phyloP scores from a whole-genome alignment of 2,888 invertebrate genomes.

The Sphecodes monilicornis region DNA sequence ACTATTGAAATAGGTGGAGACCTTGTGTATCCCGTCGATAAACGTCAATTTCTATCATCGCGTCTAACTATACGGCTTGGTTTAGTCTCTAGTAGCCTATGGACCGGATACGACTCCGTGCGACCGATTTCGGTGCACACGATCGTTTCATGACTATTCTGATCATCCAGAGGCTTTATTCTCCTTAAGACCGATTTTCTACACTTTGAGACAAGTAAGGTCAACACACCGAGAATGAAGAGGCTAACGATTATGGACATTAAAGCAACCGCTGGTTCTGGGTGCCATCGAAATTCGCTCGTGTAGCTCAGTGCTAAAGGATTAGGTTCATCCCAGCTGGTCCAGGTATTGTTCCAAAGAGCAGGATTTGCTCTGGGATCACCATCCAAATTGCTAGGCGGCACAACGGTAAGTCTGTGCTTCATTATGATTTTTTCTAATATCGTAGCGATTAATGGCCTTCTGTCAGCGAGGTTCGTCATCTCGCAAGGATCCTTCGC shows the following conservation, averaged over 20 bases:
- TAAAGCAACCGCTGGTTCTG: not conserved
- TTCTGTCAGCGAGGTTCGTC: slow-evolving; percentile 84
- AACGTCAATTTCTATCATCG: slow-evolving; percentile 27
- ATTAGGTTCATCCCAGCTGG: slow-evolving; percentile 85
- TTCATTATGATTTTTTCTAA: slow-evolving; percentile 84
- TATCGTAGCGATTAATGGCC: slow-evolving; percentile 82
- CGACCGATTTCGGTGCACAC: not conserved
- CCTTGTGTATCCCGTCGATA: slow-evolving; percentile 29
- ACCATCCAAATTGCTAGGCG: slow-evolving; percentile 84
- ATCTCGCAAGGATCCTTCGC: slow-evolving; percentile 83
- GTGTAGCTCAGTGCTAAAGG: slow-evolving; percentile 20
- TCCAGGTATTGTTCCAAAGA: slow-evolving; percentile 86
- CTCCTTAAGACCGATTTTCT: not conserved
- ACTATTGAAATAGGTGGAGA: not conserved
- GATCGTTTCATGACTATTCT: not conserved
- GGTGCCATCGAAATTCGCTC: not conserved
- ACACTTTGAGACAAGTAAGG: slow-evolving; percentile 12
- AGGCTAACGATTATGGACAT: slow-evolving; percentile 39
- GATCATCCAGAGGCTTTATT: not conserved
- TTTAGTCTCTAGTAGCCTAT: not conserved
- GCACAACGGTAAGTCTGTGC: slow-evolving; percentile 83
- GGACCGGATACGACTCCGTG: not conserved
- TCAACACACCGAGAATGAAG: slow-evolving; percentile 32
- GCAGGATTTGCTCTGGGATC: slow-evolving; percentile 85
- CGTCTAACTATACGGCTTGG: not conserved